Conservation (phyloP, 2,113 vertebrate genomes). For the Hystrix cristata region DNA sequence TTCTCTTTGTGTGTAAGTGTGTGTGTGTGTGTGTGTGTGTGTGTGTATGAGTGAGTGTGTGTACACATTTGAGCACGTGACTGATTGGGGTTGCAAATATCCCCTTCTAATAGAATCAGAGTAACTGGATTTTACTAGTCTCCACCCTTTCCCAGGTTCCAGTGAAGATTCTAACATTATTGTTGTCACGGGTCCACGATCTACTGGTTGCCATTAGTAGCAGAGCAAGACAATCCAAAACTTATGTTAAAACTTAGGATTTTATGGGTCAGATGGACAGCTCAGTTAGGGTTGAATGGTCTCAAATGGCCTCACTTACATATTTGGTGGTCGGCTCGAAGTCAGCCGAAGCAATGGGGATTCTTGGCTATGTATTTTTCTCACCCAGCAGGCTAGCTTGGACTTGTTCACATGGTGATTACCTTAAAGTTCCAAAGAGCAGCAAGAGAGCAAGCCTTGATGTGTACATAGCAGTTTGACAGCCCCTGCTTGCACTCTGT, state of each 20-base stretch:
- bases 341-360: background rate
- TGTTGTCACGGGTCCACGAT: background rate
- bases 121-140: background rate
- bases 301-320: background rate
- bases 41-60: background rate
- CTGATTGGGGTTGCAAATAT: background rate
- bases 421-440: background rate
- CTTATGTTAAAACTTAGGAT: background rate
- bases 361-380: background rate
- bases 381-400: background rate
- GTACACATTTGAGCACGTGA: background rate
- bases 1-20: background rate
- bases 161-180: background rate
- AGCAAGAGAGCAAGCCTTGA: background rate
- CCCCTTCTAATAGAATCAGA: background rate
- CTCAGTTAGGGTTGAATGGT: background rate
- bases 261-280: background rate
- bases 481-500: background rate
- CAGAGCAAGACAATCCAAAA: background rate
- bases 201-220: background rate
- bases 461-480: background rate
- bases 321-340: background rate
- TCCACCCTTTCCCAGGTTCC: background rate
- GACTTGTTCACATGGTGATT: background rate
- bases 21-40: background rate